These are phyloP conservation scores for Galeopsomyia nigrocyanea DNA, from an alignment of 2,888 invertebrate genomes.

Conservation along the genomic window DNA sequence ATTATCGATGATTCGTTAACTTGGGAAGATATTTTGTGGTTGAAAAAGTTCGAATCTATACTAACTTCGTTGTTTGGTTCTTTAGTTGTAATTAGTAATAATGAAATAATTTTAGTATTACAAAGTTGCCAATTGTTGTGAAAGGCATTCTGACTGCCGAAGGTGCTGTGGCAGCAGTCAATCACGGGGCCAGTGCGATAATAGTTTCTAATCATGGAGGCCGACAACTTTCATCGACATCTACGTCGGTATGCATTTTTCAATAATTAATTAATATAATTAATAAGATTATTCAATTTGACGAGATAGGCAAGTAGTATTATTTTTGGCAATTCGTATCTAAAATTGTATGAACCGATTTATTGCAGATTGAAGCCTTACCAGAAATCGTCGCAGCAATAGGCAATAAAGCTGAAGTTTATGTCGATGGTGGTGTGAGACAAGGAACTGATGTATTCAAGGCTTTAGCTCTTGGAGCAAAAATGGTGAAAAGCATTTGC, in stretches of 20 bases:
- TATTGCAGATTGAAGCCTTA: conserved; percentile 81
- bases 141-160: conserved; percentile 90
- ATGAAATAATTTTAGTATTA: conserved; percentile 70
- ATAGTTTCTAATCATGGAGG: conserved; percentile 96
- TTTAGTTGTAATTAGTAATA: conserved; percentile 71
- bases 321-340: no score
- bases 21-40: conserved; percentile 90
- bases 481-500: conserved; percentile 74
- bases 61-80: no score
- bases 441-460: conserved; percentile 91
- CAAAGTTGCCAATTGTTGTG: conserved; percentile 83
- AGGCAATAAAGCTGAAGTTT: conserved; percentile 80
- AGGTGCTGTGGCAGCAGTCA: conserved; percentile 83
- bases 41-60: conserved; percentile 79
- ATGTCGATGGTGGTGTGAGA: conserved; percentile 88
- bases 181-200: conserved; percentile 83
- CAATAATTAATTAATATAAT: no score
- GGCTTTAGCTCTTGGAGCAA: conserved; percentile 91
- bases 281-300: no score
- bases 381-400: conserved; percentile 84
- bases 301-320: no score
- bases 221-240: conserved; percentile 77
- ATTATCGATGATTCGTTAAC: conserved; percentile 85
- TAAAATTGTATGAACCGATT: neutral
- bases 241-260: no score